These are phyloP conservation scores for Pyrrhosoma nymphula DNA, from an alignment of 2,888 invertebrate genomes.

Conservation along the genomic window DNA sequence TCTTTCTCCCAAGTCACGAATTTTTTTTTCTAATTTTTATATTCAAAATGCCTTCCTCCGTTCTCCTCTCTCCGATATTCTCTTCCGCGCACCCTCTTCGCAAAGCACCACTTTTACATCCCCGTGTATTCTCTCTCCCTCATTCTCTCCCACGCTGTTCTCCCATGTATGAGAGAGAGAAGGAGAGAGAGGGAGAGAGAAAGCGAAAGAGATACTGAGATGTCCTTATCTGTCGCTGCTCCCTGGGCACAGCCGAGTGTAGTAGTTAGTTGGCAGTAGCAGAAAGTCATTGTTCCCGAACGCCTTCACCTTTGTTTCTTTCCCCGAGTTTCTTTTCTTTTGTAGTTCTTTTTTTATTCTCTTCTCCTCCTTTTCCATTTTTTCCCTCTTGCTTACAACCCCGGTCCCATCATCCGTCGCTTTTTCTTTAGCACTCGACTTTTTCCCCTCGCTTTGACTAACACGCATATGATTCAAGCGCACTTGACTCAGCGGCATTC, in stretches of 20 bases:
- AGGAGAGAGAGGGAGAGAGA: no score
- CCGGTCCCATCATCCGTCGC: not conserved
- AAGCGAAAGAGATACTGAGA: not conserved
- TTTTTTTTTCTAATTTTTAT: no score
- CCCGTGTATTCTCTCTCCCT: not conserved
- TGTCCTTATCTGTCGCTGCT: not conserved
- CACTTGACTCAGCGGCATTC: not conserved
- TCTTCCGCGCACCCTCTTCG: not conserved
- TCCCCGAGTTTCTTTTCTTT: not conserved
- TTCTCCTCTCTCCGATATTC: not conserved
- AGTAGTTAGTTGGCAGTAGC: not conserved
- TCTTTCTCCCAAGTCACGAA: no score
- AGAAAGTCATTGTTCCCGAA: not conserved
- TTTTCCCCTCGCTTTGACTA: not conserved
- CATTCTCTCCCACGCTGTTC: not conserved
- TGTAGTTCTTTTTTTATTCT: not conserved
- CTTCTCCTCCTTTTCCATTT: not conserved
- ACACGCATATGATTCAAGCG: not conserved
- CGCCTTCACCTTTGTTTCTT: not conserved
- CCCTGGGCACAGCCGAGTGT: not conserved
- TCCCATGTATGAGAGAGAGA: not conserved
- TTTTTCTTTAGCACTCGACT: not conserved
- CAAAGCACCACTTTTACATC: not conserved
- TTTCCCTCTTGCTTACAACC: not conserved
- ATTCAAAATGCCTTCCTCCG: not conserved